phyloP scores from a whole-genome alignment of 2,888 invertebrate species.

The Oscheius myriophilus region DNA sequence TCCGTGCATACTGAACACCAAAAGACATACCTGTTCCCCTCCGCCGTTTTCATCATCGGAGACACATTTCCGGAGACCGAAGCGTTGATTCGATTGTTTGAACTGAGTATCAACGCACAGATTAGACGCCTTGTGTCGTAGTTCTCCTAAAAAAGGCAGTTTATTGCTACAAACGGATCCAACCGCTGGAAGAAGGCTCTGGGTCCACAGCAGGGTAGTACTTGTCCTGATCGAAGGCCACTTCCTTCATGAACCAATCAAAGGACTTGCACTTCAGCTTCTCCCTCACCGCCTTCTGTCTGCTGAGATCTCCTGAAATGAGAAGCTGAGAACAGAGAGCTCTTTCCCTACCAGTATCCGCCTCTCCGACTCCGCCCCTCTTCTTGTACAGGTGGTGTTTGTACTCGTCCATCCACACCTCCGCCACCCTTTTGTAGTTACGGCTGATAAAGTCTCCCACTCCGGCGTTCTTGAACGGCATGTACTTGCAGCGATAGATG shows the following conservation, averaged over 20 bases:
- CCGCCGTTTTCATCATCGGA: slow-evolving; percentile 60
- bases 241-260: slow-evolving; percentile 89
- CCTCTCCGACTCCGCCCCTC: slow-evolving; percentile 75
- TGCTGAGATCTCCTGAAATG: slow-evolving; percentile 79
- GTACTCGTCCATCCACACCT: slow-evolving; percentile 98
- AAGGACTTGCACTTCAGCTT: slow-evolving; percentile 87
- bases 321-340: too few relatives aligned
- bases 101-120: slow-evolving; percentile 72
- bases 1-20: too few relatives aligned
- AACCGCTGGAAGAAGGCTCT: slow-evolving; percentile 82
- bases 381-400: slow-evolving; percentile 85
- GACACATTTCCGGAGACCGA: slow-evolving; percentile 63
- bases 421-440: slow-evolving; percentile 71
- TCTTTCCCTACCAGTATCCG: slow-evolving; percentile 53
- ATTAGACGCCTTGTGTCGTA: slow-evolving; percentile 70
- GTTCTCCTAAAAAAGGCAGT: slow-evolving; percentile 51
- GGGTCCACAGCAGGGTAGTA: slow-evolving; percentile 90
- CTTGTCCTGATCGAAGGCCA: slow-evolving; percentile 85
- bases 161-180: not conserved
- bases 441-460: slow-evolving; percentile 80
- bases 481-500: slow-evolving; percentile 72
- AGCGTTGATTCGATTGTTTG: slow-evolving; percentile 62
- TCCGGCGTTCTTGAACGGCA: slow-evolving; percentile 73
- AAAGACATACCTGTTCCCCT: slow-evolving; percentile 62
- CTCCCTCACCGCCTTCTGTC: slow-evolving; percentile 82